A percentile compares a stretch with the other conserved stretches of the same genome.
Evolutionary conservation across 2,888 invertebrate genomes (phyloP).

Genomic region (Campopleginae sp.): DNA sequence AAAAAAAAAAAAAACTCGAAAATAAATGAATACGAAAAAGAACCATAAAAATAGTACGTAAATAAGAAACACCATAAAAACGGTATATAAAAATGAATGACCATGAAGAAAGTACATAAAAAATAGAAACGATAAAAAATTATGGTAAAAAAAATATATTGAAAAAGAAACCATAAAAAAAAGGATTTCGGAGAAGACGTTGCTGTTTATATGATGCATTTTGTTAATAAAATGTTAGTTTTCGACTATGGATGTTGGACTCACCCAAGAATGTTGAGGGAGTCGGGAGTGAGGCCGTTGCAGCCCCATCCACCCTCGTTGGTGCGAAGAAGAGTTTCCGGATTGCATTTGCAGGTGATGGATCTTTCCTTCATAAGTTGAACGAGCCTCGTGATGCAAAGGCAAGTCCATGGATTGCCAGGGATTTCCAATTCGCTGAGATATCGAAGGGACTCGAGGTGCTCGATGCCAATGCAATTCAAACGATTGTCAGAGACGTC

Average conservation of each 20-base stretch:
- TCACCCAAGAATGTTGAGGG: conserved; percentile 9
- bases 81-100: no score
- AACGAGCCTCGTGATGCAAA: conserved; percentile 73
- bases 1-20: no score
- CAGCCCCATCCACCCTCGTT: conserved; percentile 61
- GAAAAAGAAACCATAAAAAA: no score
- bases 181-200: background rate
- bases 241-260: background rate
- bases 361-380: conserved; percentile 69
- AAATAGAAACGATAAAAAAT: no score
- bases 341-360: conserved; percentile 71
- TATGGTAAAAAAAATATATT: no score
- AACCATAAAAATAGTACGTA: no score
- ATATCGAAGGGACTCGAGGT: conserved; percentile 69
- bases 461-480: conserved; percentile 76
- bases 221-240: background rate
- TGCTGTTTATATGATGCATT: background rate
- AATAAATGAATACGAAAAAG: no score
- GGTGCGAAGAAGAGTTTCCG: conserved; percentile 56
- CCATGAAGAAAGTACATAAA: no score
- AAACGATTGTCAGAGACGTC: conserved; percentile 74
- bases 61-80: no score
- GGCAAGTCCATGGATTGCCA: conserved; percentile 77
- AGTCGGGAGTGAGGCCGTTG: background rate
- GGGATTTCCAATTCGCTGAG: conserved; percentile 69